Evolutionary conservation across 2,113 vertebrate species (phyloP).

Genomic region (Spea bombifrons): DNA sequence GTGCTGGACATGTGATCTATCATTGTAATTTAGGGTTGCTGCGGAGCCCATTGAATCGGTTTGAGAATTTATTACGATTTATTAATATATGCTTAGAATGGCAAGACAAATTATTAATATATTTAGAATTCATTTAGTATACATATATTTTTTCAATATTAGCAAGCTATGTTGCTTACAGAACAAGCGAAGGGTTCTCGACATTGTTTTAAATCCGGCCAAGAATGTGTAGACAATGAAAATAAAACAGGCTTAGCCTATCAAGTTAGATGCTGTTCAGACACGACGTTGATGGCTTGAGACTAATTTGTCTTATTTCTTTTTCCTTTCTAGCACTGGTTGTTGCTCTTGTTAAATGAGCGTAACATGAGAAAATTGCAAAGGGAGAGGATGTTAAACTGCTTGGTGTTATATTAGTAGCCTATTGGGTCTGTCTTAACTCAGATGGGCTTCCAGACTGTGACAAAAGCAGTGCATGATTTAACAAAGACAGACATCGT

Average conservation of each 20-base stretch:
- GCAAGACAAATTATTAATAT: neutral
- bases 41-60: no score
- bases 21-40: no score
- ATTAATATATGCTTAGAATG: no score
- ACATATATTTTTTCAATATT: neutral
- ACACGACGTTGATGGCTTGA: neutral
- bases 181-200: neutral
- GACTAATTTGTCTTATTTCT: constrained; percentile 10
- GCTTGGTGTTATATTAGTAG: neutral
- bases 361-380: neutral
- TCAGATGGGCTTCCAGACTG: neutral
- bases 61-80: no score
- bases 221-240: neutral
- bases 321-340: neutral
- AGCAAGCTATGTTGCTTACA: neutral
- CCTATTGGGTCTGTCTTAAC: neutral
- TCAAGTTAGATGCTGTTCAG: neutral
- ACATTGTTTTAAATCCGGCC: neutral
- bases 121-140: neutral
- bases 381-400: neutral
- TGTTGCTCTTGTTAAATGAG: neutral
- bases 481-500: neutral
- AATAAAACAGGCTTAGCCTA: neutral
- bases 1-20: no score
- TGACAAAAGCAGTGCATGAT: neutral